Conservation (phyloP, 2,888 invertebrate genomes). For the Margaritifera margaritifera region DNA sequence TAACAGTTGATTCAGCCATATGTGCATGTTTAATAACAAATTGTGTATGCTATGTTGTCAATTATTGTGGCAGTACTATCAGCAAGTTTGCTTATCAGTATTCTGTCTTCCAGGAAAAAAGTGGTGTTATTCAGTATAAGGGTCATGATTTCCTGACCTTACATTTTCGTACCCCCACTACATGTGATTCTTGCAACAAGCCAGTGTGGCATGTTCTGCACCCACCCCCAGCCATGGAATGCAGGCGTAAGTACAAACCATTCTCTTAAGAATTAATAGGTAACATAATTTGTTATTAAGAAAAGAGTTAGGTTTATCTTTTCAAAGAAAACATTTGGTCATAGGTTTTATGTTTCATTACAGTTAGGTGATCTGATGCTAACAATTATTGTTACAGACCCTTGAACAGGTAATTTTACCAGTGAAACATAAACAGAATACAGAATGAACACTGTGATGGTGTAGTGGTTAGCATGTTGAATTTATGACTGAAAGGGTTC, state of each 20-base stretch:
- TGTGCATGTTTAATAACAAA: background rate
- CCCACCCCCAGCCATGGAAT: slow-evolving; percentile 97
- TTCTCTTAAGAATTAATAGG: background rate
- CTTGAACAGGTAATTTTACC: too few relatives aligned
- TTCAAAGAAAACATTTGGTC: background rate
- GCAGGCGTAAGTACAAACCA: slow-evolving; percentile 81
- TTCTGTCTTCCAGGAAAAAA: slow-evolving; percentile 48
- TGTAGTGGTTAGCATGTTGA: too few relatives aligned
- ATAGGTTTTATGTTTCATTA: too few relatives aligned
- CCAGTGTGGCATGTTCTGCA: slow-evolving; percentile 98
- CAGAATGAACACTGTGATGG: too few relatives aligned
- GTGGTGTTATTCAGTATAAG: slow-evolving; percentile 80
- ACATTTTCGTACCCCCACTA: slow-evolving; percentile 97
- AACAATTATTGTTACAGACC: too few relatives aligned
- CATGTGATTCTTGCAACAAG: slow-evolving; percentile 97
- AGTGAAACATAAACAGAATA: too few relatives aligned
- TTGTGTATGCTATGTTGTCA: background rate
- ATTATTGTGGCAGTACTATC: background rate
- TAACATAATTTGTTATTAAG: background rate
- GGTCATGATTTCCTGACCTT: slow-evolving; percentile 97
- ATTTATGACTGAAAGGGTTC: too few relatives aligned
- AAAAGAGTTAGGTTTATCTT: background rate
- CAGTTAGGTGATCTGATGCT: too few relatives aligned
- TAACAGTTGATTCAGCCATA: too few relatives aligned
- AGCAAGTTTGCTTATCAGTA: background rate